Evolutionary conservation across 2,113 vertebrate species (phyloP), one percentile per base, ranked within the genome.

Genomic region (Onychorhynchus coronatus): DNA sequence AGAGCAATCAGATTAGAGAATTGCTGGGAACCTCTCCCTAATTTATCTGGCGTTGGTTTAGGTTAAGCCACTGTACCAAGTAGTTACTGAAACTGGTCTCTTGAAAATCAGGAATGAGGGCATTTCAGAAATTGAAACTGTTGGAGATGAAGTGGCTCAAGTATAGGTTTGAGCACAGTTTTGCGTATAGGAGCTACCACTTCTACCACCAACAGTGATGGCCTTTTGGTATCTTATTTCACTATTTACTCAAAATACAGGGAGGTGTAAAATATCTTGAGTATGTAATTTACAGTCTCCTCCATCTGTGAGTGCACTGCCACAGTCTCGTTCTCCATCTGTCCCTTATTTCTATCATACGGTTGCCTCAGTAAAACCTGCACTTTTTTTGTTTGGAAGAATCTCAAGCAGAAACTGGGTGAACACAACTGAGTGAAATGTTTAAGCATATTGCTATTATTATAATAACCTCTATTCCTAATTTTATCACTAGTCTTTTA

Each of bases 251-350:
- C 59, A 85, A 96, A 93, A 91, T 61, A 95, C 11, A 89, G 74
- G 28, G 47, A 90, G 18, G n/a, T 93, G 83, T 86, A 73, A 91
- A 83, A n/a, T 62, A 74, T 90, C 81, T 88, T 50, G 25, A 79
- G 15, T 74, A 44, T 67, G 56, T 65, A 0, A 0, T 74, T 86
- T 91, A 37, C 53, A 30, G 1, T 30, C 44, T 62, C 24, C 42
- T 76, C 93, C 93, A 91, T 94, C 95, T 95, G 95, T 78, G 85
- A 93, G 52, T 72, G 65, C 46, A 49, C 28, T 35, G 77, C 72
- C 78, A 56, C 67, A 78, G 77, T 35, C 90, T 87, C 16, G 0
- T 61, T 94, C 86, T 94, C 96, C 96, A 96, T 97, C 95, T 97
- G 96, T 78, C 56, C 52, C 47, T 61, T 78, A 20, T 24, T 86